These are phyloP conservation scores for Orgyia antiqua DNA, from an alignment of 2,888 invertebrate genomes.

Conservation along the genomic window DNA sequence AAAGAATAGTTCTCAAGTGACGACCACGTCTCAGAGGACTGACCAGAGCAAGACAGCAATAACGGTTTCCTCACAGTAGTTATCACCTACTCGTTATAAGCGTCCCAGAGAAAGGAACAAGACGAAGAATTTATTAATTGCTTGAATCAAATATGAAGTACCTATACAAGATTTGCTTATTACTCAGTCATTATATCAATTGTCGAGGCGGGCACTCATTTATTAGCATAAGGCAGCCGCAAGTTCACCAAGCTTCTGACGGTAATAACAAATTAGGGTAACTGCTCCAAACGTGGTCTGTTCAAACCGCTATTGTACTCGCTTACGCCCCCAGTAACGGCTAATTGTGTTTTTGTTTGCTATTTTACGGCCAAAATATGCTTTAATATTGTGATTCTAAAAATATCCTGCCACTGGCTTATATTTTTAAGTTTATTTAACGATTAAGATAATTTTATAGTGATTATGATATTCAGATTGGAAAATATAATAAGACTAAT, in stretches of 20 bases:
- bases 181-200: slow-evolving; percentile 27
- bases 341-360: slow-evolving; percentile 72
- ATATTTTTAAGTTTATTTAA: slow-evolving; percentile 17
- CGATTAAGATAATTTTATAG: slow-evolving; percentile 15
- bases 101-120: no score
- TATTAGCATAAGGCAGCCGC: slow-evolving; percentile 61
- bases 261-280: slow-evolving; percentile 71
- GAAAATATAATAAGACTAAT: not conserved
- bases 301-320: slow-evolving; percentile 45
- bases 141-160: slow-evolving; percentile 15
- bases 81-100: no score
- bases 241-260: slow-evolving; percentile 47
- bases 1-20: no score
- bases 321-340: slow-evolving; percentile 39
- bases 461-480: slow-evolving; percentile 9
- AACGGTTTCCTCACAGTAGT: no score
- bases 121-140: no score
- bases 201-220: slow-evolving; percentile 35
- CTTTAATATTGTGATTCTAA: slow-evolving; percentile 34
- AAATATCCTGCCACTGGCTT: slow-evolving; percentile 4
- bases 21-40: no score
- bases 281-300: slow-evolving; percentile 43
- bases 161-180: slow-evolving; percentile 20
- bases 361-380: slow-evolving; percentile 49
- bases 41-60: no score